Percentiles rank a stretch among this genome's conserved stretches.
Conservation (phyloP, 2,113 vertebrate species). For the Tautogolabrus adspersus region DNA sequence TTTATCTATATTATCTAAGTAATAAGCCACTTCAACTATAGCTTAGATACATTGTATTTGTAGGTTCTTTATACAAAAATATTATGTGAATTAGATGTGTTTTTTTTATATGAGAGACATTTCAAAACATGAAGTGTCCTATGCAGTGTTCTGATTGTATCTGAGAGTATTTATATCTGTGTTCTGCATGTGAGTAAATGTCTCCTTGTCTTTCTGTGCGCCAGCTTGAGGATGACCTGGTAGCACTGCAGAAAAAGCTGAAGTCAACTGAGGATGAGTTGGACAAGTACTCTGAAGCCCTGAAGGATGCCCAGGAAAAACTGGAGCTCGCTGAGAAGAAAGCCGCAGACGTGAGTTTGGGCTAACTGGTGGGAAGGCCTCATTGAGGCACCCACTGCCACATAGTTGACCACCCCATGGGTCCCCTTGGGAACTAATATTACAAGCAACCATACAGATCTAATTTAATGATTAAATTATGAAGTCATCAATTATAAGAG, state of each 20-base stretch:
- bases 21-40: no score
- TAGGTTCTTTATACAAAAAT: no score
- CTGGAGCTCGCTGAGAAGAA: slow-evolving; percentile 99
- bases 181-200: neutral
- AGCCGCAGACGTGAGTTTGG: slow-evolving; percentile 94
- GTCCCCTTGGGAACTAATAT: slow-evolving; percentile 1
- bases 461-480: slow-evolving; percentile 10
- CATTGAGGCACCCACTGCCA: neutral
- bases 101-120: no score
- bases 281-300: slow-evolving; percentile 98
- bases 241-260: slow-evolving; percentile 97
- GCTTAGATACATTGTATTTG: no score
- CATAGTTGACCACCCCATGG: neutral
- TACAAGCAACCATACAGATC: neutral
- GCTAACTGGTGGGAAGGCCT: slow-evolving; percentile 1
- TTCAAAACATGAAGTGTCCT: neutral
- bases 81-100: no score
- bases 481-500: slow-evolving; percentile 50
- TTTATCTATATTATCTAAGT: no score
- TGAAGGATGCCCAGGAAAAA: slow-evolving; percentile 99
- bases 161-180: no score
- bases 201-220: slow-evolving; percentile 78
- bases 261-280: slow-evolving; percentile 98
- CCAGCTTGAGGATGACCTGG: slow-evolving; percentile 97
- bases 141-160: neutral